Evolutionary conservation across 2,113 vertebrate genomes (phyloP).

Genomic region (Ondatra zibethicus): DNA sequence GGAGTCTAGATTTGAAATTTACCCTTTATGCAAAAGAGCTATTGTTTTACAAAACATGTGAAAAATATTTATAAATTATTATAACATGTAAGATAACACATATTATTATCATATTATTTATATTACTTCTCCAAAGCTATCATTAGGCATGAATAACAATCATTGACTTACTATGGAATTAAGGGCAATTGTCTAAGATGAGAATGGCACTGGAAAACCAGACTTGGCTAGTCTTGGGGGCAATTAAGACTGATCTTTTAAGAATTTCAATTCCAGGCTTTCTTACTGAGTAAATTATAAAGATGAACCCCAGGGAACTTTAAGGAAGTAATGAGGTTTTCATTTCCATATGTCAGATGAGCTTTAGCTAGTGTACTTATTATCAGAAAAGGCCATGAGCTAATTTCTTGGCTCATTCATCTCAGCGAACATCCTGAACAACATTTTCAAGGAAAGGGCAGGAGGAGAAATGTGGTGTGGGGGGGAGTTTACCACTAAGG

Average conservation of each 20-base stretch:
- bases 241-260: constrained; percentile 72
- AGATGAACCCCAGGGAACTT: constrained; percentile 59
- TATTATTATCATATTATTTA: constrained; percentile 48
- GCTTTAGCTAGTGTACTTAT: constrained; percentile 62
- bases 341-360: constrained; percentile 76
- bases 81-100: neutral
- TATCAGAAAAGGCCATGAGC: constrained; percentile 66
- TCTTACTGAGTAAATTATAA: constrained; percentile 68
- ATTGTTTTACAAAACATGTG: neutral
- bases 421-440: constrained; percentile 16
- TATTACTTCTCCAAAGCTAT: constrained; percentile 41
- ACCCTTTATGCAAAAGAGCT: neutral
- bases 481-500: neutral
- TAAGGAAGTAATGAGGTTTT: constrained; percentile 72
- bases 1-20: constrained; percentile 42
- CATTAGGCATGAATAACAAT: constrained; percentile 50
- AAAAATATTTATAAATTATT: constrained; percentile 24
- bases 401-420: constrained; percentile 67
- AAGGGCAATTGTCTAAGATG: constrained; percentile 61
- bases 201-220: constrained; percentile 60
- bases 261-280: constrained; percentile 75
- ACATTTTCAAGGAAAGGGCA: constrained; percentile 44
- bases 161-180: constrained; percentile 56
- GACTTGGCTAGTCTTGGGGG: constrained; percentile 60
- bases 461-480: neutral